phyloP scores from a whole-genome alignment of 2,113 vertebrate species.

The Aix galericulata region DNA sequence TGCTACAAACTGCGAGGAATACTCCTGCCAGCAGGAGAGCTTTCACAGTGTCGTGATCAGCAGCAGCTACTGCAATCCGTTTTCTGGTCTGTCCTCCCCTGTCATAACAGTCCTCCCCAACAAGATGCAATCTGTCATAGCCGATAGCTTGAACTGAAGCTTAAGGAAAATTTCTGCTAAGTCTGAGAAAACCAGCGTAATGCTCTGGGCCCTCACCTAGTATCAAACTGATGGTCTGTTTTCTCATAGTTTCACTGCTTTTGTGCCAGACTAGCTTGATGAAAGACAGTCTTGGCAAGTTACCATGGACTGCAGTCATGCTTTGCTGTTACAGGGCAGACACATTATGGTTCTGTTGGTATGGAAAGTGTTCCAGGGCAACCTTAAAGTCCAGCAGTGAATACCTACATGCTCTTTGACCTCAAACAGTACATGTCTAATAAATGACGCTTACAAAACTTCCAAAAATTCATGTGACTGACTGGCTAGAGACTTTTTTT shows the following conservation, averaged over 20 bases:
- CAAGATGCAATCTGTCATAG: neutral
- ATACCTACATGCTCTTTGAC: neutral
- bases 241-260: neutral
- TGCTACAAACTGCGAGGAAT: neutral
- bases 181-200: neutral
- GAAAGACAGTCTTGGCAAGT: neutral
- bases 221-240: neutral
- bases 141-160: neutral
- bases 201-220: neutral
- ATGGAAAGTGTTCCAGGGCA: neutral
- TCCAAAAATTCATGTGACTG: neutral
- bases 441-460: neutral
- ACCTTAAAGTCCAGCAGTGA: neutral
- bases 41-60: neutral
- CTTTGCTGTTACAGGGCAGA: neutral
- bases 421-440: neutral
- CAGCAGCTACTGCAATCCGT: neutral
- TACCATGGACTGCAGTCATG: neutral
- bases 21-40: neutral
- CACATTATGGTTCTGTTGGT: fast-evolving
- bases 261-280: neutral
- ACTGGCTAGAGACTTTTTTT: neutral
- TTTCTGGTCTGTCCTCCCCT: neutral
- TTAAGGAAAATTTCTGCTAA: neutral
- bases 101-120: neutral